Evolutionary conservation across 2,888 invertebrate genomes (phyloP).

Genomic region (Bellardia bayeri): DNA sequence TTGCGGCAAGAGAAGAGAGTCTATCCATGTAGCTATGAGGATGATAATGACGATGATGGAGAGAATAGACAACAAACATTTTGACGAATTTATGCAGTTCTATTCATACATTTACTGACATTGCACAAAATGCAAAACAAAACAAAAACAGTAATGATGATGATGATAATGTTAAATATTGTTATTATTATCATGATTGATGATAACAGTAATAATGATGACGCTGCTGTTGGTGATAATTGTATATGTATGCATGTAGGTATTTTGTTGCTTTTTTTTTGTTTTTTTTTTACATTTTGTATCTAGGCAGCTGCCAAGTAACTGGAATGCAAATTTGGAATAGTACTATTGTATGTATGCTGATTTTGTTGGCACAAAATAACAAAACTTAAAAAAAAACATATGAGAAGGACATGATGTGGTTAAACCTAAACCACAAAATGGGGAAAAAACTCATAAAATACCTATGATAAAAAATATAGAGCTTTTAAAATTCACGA

Average conservation of each 20-base stretch:
- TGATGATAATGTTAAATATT: background rate
- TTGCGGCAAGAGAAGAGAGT: background rate
- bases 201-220: conserved; percentile 13
- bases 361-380: background rate
- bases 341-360: too few species aligned
- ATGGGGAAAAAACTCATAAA: background rate
- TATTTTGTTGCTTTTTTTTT: background rate
- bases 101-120: background rate
- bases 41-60: background rate
- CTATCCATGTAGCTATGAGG: background rate
- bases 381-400: conserved; percentile 15
- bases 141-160: background rate
- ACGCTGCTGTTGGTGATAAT: conserved; percentile 1
- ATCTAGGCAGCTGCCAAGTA: conserved; percentile 35
- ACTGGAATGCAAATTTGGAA: conserved; percentile 22
- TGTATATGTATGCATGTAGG: background rate
- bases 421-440: conserved; percentile 13
- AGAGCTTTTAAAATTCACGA: background rate
- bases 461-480: background rate
- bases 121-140: background rate
- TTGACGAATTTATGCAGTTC: too few species aligned
- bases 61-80: too few species aligned
- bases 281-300: background rate
- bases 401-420: conserved; percentile 32
- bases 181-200: conserved; percentile 7